Evolutionary conservation across 1,140 invertebrate genomes (phyloP), one percentile per base, ranked within the genome.

Genomic region (Meloidogyne chitwoodi): DNA sequence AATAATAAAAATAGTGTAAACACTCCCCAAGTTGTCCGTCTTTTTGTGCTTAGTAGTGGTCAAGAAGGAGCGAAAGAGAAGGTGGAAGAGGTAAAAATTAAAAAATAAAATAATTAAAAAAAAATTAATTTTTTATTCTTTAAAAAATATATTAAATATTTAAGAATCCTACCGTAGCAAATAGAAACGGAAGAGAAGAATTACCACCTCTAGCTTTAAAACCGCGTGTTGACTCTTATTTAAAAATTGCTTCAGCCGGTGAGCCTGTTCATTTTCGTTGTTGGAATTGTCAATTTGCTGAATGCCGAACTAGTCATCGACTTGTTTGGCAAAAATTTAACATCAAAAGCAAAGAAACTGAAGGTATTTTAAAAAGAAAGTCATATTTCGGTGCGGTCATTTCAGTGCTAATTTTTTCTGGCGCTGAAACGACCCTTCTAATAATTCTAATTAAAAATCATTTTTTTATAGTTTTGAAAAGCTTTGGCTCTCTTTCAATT

Each of bases 261-360:
- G 71, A 73, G 27, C 22, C 12, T 26, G 71, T 73, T 0, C 71
- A 73, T 26, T 73, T 73, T 64, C 41, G 71, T 11, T 73, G 71
- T 22, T 73, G 71, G 71, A 73, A 63, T n/a, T 56, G 48, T n/a
- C 48, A 56, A n/a, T 56, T 56, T 56, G 48, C 48, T 61, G 44
- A 24, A 5, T 61, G 71, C 26, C 26, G 56, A 24, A 63, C 71
- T 10, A 64, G 71, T 12, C 56, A 73, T 34, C 29, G 34, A 24
- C 71, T 73, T 24, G 24, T 29, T 3, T 73, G 71, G 71, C 71
- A 63, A 19, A 73, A 34, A 31, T 16, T 73, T 56, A n/a, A 56
- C n/a, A 22, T 3, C 19, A 56, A 22, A n/a, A 56, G n/a, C 1
- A n/a, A n/a, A 19, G 48, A 56, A n/a, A 22, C 4, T n/a, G 48